Evolutionary conservation across 1,140 invertebrate genomes (phyloP).

Genomic region (Leptestheria dahalacensis): DNA sequence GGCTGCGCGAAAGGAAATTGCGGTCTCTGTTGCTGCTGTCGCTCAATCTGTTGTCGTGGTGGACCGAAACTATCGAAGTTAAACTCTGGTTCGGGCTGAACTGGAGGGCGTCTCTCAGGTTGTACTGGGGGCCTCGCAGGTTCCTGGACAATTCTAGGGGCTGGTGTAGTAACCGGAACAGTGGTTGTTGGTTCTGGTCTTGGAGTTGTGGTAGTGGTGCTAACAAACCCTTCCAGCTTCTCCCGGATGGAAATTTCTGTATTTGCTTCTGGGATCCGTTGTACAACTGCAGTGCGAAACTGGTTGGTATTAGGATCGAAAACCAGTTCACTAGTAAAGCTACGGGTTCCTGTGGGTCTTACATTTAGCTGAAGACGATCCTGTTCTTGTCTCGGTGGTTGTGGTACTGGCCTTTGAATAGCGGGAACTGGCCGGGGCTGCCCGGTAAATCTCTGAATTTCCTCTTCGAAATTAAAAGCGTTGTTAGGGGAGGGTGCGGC

Average conservation of each 20-base stretch:
- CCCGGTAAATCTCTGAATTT: constrained; percentile 1
- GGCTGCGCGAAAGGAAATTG: constrained; percentile 6
- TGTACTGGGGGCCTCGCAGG: constrained; percentile 14
- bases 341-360: constrained; percentile 5
- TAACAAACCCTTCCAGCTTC: constrained; percentile 55
- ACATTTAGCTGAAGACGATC: background rate
- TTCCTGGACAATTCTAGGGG: constrained; percentile 9
- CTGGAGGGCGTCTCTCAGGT: too few relatives aligned
- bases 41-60: constrained; percentile 12
- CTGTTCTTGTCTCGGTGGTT: background rate
- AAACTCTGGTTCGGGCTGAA: background rate
- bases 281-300: constrained; percentile 63
- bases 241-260: constrained; percentile 46
- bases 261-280: constrained; percentile 49
- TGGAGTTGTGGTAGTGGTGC: constrained; percentile 33
- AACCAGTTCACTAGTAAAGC: constrained; percentile 37
- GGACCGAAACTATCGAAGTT: constrained; percentile 15
- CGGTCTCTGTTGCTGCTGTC: constrained; percentile 8
- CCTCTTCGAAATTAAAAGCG: constrained; percentile 7
- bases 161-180: constrained; percentile 23
- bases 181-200: constrained; percentile 26
- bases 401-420: background rate
- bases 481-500: background rate
- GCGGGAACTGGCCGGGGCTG: background rate
- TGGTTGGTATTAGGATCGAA: constrained; percentile 59